Conservation (phyloP, 2,797 vertebrate species). For the Gymnothorax reevesii region DNA sequence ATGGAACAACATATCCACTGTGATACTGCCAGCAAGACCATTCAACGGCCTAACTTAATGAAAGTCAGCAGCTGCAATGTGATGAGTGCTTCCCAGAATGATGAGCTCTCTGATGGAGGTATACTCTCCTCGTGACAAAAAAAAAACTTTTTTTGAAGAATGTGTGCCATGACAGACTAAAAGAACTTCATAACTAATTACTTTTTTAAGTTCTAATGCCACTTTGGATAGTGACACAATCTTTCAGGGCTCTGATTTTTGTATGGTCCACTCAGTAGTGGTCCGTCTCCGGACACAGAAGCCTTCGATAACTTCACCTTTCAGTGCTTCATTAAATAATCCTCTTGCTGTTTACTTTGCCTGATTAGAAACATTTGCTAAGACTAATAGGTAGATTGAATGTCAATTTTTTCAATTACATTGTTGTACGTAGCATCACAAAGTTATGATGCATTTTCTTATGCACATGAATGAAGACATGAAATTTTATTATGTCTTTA, state of each 20-base stretch:
- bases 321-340: no score
- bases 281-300: no score
- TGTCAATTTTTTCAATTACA: background rate
- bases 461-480: no score
- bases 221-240: background rate
- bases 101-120: background rate
- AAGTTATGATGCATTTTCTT: no score
- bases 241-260: no score
- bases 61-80: slow-evolving; percentile 15
- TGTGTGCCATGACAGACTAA: background rate
- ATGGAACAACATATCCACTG: background rate
- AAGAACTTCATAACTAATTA: background rate
- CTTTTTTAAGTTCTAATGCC: background rate
- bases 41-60: slow-evolving; percentile 14
- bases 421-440: no score
- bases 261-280: no score
- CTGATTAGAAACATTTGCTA: no score
- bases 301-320: no score
- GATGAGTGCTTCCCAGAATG: slow-evolving; percentile 8
- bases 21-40: background rate
- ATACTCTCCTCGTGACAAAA: background rate
- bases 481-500: no score
- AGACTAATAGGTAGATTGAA: background rate
- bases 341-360: no score
- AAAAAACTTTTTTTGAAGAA: background rate